Conservation (phyloP, 1,140 invertebrate species). For the Ganaspis sp. region DNA sequence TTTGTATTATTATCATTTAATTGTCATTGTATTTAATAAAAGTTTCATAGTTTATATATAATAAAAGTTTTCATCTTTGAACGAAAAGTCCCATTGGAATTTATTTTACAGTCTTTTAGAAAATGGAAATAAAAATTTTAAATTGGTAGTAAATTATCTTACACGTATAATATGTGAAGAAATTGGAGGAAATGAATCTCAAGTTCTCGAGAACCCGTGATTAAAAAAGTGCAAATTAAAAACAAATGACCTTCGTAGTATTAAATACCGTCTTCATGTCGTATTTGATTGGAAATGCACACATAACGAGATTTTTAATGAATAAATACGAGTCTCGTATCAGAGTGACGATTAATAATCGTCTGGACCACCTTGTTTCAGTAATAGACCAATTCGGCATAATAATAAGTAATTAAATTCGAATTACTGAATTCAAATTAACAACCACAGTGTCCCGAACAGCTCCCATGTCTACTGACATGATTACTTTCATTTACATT, state of each 20-base stretch:
- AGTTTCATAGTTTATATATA: too few species aligned
- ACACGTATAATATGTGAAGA: too few species aligned
- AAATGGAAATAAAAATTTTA: too few species aligned
- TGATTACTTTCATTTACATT: constrained; percentile 71
- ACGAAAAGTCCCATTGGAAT: too few species aligned
- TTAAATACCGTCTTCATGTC: constrained; percentile 11
- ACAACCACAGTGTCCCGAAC: constrained; percentile 59
- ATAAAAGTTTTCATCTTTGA: too few species aligned
- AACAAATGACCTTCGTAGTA: background rate
- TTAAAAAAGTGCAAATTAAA: background rate
- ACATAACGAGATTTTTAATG: constrained; percentile 6
- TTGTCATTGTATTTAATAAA: too few species aligned
- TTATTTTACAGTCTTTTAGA: too few species aligned
- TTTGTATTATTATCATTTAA: too few species aligned
- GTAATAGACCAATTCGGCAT: constrained; percentile 32
- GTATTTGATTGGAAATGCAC: constrained; percentile 8
- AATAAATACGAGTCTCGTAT: constrained; percentile 39
- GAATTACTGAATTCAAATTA: constrained; percentile 52
- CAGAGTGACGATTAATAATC: constrained; percentile 50
- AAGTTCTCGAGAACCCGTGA: too few species aligned
- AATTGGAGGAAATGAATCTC: too few species aligned
- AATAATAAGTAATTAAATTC: constrained; percentile 68
- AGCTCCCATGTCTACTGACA: constrained; percentile 64
- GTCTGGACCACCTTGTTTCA: constrained; percentile 39
- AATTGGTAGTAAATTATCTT: too few species aligned